Evolutionary conservation across 2,888 invertebrate species (phyloP).

Genomic region (Ormyrus thymus): DNA sequence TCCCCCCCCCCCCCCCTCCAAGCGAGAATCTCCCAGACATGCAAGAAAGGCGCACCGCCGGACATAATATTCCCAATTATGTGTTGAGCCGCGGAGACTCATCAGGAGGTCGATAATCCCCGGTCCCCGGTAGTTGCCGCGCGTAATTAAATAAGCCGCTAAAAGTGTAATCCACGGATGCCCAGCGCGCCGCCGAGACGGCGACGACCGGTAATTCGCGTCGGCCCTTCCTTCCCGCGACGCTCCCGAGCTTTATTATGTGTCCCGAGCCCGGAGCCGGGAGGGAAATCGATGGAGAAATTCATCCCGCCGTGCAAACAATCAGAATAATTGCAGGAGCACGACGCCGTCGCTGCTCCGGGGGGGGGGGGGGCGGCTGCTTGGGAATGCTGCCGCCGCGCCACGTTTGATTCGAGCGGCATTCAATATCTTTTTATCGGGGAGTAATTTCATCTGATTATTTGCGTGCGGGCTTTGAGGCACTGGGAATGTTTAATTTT

Average conservation of each 20-base stretch:
- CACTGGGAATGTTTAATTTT: no score
- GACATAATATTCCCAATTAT: constrained; percentile 44
- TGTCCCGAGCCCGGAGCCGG: not conserved
- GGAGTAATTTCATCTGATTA: no score
- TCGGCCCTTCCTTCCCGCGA: constrained; percentile 21
- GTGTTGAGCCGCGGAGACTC: constrained; percentile 30
- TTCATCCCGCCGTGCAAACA: constrained; percentile 45
- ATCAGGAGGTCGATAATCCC: constrained; percentile 48
- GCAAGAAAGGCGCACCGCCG: not conserved
- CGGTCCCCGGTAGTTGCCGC: constrained; percentile 5
- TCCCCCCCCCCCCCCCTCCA: no score
- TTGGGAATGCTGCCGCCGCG: no score
- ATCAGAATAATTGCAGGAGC: constrained; percentile 46
- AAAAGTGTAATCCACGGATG: constrained; percentile 54
- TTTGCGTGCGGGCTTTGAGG: no score
- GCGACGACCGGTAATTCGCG: constrained; percentile 48
- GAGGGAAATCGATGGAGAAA: constrained; percentile 39
- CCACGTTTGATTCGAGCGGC: not conserved
- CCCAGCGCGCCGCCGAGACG: not conserved
- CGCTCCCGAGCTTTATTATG: constrained; percentile 37
- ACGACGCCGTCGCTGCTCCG: no score
- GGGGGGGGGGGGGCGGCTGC: no score
- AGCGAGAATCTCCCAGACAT: no score
- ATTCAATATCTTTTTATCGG: not conserved
- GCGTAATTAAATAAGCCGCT: constrained; percentile 54